Percentiles rank a stretch among this genome's conserved stretches.
Conservation (phyloP, 1,140 invertebrate species). For the Rhyzopertha dominica region DNA sequence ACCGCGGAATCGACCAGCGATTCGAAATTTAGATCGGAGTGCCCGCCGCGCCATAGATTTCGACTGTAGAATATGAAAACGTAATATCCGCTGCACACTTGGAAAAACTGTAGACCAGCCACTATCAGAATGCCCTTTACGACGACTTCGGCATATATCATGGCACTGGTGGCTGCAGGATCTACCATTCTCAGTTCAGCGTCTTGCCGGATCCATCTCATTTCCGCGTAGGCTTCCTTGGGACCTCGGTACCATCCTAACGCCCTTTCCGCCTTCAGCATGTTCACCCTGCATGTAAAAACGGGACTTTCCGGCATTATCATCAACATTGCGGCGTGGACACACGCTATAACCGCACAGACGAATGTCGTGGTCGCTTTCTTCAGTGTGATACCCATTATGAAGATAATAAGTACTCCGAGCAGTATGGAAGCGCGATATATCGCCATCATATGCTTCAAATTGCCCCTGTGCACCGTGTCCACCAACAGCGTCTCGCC, state of each 20-base stretch:
- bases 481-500: constrained; percentile 23
- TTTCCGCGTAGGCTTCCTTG: constrained; percentile 18
- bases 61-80: constrained; percentile 26
- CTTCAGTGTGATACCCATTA: constrained; percentile 15
- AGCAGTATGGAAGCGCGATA: constrained; percentile 15
- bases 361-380: constrained; percentile 5
- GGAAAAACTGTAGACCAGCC: constrained; percentile 15
- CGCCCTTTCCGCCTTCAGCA: constrained; percentile 19
- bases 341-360: constrained; percentile 11
- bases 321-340: constrained; percentile 16
- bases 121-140: constrained; percentile 21
- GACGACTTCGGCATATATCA: constrained; percentile 25
- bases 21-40: constrained; percentile 5
- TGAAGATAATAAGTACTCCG: constrained; percentile 19
- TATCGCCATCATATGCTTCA: constrained; percentile 14
- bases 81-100: constrained; percentile 25
- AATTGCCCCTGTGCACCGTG: constrained; percentile 17
- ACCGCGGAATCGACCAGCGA: constrained; percentile 8
- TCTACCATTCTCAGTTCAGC: constrained; percentile 17
- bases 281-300: constrained; percentile 19
- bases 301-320: constrained; percentile 30
- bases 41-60: too few relatives aligned
- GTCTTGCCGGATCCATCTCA: constrained; percentile 24
- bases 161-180: constrained; percentile 18
- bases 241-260: constrained; percentile 24